Evolutionary conservation across 2,888 invertebrate genomes (phyloP), one percentile per base, ranked within the genome.

Genomic region (Lithodes maja): DNA sequence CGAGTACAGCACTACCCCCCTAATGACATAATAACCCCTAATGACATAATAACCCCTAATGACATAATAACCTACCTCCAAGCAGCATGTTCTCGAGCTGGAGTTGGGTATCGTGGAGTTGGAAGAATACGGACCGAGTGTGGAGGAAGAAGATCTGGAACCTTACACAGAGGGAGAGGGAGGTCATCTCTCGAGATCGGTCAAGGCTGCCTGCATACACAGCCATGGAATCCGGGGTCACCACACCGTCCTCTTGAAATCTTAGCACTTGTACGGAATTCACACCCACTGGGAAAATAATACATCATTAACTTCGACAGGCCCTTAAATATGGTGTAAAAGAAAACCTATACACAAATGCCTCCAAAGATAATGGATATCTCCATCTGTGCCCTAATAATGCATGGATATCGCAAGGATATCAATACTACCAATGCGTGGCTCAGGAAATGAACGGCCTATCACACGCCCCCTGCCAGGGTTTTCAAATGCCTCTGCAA

Each of bases 131-230:
- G 17, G 87, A 80, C 3, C 90, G 69, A 49, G 89, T 87, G 78
- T 90, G 89, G n/a, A 90, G 89, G 86, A 84, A 90, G 81, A 86
- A 90, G 15, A 90, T 83, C 80, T 90, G 89, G 86, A 90, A 86
- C 77, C 90, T 86, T 33, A 78, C 88, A 17, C 90, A 90, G 68
- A 90, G 81, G 49, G 90, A 87, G n/a, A 90, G 53, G 52, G 78
- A 78, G 61, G 17, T 9, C 52, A 90, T 79, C 53, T 83, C 55
- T 68, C 50, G 50, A 69, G 49, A 71, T 17, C 88, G 78, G 81
- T 77, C 78, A 7, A 90, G 75, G 15, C 33, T 12, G 2, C 82
- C 85, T 1, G 85, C 54, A 78, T 90, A 90, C 50, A 86, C 69
- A 5, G 85, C 90, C 79, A 89, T 75, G 17, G 86, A 77, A 69